Evolutionary conservation across 2,888 invertebrate species (phyloP).

Genomic region (Sceliomorpha sp.): DNA sequence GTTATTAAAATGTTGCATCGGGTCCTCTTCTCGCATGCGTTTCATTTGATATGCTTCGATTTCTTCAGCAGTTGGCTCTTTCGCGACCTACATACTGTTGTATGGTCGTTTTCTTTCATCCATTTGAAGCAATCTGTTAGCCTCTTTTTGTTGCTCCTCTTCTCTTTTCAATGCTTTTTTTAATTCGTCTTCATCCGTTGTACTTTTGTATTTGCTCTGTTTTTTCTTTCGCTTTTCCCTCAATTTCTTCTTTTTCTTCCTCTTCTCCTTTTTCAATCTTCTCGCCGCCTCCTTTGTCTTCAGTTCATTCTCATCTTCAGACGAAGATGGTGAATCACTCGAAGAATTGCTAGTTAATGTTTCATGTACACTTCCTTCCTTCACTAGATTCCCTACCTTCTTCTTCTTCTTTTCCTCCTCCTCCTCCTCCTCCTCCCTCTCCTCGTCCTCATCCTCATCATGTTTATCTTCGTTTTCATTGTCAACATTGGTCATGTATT

Average conservation of each 20-base stretch:
- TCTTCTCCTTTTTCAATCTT: conserved; percentile 77
- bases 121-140: conserved; percentile 84
- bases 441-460: no score
- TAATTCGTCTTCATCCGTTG: conserved; percentile 81
- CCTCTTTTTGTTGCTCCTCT: conserved; percentile 83
- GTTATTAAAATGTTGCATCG: conserved; percentile 95
- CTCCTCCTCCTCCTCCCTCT: no score
- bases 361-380: conserved; percentile 63
- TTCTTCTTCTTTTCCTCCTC: no score
- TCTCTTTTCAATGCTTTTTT: conserved; percentile 86
- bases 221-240: conserved; percentile 79
- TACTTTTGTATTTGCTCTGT: no score
- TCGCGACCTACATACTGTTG: conserved; percentile 93
- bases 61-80: conserved; percentile 94
- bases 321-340: conserved; percentile 75
- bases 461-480: conserved; percentile 1
- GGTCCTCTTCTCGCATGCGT: conserved; percentile 91
- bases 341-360: conserved; percentile 73
- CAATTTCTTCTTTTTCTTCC: conserved; percentile 81
- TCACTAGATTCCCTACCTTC: no score
- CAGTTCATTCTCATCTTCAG: conserved; percentile 81
- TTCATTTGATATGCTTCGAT: conserved; percentile 96
- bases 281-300: conserved; percentile 71
- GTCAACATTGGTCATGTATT: not conserved
- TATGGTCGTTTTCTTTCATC: conserved; percentile 96